Base-by-base conservation (phyloP, 2,888 invertebrate species). In the Cerceris ruficornis region DNA sequence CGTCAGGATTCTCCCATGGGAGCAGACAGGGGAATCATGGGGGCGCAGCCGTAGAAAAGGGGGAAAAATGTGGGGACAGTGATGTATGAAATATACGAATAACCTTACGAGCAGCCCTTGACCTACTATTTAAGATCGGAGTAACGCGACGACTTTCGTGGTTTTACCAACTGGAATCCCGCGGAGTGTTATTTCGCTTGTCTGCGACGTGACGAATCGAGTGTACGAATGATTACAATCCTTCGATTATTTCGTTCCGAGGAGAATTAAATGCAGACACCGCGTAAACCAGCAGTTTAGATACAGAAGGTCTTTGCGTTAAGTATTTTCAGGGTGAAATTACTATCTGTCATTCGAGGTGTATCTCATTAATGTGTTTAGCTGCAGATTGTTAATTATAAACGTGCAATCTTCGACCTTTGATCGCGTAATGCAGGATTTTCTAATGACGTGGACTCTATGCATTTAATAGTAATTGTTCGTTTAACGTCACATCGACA, bases 81-180 rank as follows among this genome's bases (percentile, higher is more conserved):
- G 50, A 50, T 50, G 50, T 50, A 50, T 50, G n/a, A 50, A 50
- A 50, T 50, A 13, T 7, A n/a, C n/a, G 50, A 50, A 50, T 50
- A 50, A 50, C 50, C 9, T 50, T 13, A 50, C 50, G 50, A 50
- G n/a, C n/a, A n/a, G n/a, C 6, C 50, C 50, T 50, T 50, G 50
- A 50, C 50, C 50, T n/a, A 50, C 50, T 50, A n/a, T n/a, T 7
- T 11, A 50, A 50, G n/a, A 50, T 46, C 46, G 28, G 11, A 50
- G n/a, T 50, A 50, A 50, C 50, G 6, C 0, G 5, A 50, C 11
- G 50, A 50, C n/a, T 13, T 50, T 50, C n/a, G 1, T n/a, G n/a
- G 7, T 13, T n/a, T 11, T 6, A 13, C 11, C 50, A n/a, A 50
- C 6, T 50, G n/a, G n/a, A 50, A 50, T 50, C n/a, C n/a, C 50